Evolutionary conservation across 2,888 invertebrate genomes (phyloP).

Genomic region (Drosophila rubida): DNA sequence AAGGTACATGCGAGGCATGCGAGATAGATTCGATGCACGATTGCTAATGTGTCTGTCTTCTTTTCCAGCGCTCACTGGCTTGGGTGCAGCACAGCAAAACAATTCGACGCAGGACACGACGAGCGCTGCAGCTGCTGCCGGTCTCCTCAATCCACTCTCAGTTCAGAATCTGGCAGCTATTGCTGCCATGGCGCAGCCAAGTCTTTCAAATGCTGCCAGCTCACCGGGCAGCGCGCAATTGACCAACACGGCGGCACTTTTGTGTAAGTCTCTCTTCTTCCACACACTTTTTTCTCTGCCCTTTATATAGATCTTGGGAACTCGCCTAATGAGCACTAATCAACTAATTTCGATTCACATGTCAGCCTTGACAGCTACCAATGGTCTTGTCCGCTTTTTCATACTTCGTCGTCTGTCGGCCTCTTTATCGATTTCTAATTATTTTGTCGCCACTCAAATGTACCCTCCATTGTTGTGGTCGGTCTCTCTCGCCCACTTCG

Average conservation of each 20-base stretch:
- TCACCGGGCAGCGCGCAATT: conserved; percentile 84
- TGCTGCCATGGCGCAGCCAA: conserved; percentile 87
- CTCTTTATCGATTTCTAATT: conserved; percentile 59
- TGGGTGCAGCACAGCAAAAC: conserved; percentile 83
- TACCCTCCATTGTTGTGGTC: not conserved
- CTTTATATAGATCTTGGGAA: too few relatives aligned
- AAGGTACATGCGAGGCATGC: conserved; percentile 85
- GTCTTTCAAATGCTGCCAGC: conserved; percentile 83
- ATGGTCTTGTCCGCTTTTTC: not conserved
- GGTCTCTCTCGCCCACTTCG: not conserved
- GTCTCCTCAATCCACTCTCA: conserved; percentile 91
- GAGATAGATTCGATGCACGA: too few relatives aligned
- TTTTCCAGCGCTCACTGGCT: conserved; percentile 69
- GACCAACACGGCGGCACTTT: conserved; percentile 84
- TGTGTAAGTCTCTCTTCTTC: conserved; percentile 79
- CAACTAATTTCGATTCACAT: conserved; percentile 29
- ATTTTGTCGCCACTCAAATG: conserved; percentile 23
- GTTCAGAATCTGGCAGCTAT: conserved; percentile 96
- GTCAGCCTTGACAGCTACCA: conserved; percentile 48
- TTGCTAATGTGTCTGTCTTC: not conserved
- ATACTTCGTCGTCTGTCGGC: not conserved
- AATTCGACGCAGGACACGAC: conserved; percentile 71
- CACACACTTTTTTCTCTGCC: too few relatives aligned
- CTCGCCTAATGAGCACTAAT: conserved; percentile 17
- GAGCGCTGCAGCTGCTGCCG: conserved; percentile 84